These are phyloP conservation scores for Noctua janthina DNA, from an alignment of 2,888 invertebrate species.

Conservation along the genomic window DNA sequence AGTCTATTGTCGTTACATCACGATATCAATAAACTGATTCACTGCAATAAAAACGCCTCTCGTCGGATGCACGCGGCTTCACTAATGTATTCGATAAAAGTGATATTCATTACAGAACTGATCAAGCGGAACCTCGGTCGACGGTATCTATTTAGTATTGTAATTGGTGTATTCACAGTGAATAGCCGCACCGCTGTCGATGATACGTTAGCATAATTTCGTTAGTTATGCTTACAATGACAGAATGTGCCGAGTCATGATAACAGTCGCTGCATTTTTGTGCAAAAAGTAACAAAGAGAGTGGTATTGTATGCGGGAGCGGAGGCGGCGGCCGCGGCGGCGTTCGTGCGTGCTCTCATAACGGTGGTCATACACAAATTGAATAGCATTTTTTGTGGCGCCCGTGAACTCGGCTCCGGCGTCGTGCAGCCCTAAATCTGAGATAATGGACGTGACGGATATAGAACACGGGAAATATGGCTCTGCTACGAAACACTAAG, in stretches of 20 bases:
- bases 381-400: slow-evolving; percentile 83
- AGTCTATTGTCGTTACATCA: slow-evolving; percentile 53
- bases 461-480: slow-evolving; percentile 68
- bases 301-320: slow-evolving; percentile 71
- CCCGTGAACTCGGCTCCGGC: slow-evolving; percentile 77
- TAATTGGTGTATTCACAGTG: slow-evolving; percentile 80
- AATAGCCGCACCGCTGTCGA: slow-evolving; percentile 77
- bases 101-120: slow-evolving; percentile 70
- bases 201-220: slow-evolving; percentile 83
- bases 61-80: slow-evolving; percentile 54
- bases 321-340: slow-evolving; percentile 70
- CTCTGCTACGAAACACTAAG: slow-evolving; percentile 17
- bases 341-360: slow-evolving; percentile 84
- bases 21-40: slow-evolving; percentile 59
- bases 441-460: slow-evolving; percentile 80
- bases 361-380: slow-evolving; percentile 86
- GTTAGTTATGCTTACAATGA: slow-evolving; percentile 84
- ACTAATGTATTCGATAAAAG: slow-evolving; percentile 69
- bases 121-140: slow-evolving; percentile 71
- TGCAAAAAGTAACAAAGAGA: slow-evolving; percentile 84
- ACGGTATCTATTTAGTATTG: slow-evolving; percentile 72
- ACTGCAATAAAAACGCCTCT: slow-evolving; percentile 56
- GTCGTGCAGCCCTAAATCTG: slow-evolving; percentile 81
- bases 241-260: slow-evolving; percentile 82
- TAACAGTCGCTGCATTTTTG: slow-evolving; percentile 82